These are phyloP conservation scores for Mesorhabditis sp. DNA, from an alignment of 2,888 invertebrate species.

Conservation along the genomic window DNA sequence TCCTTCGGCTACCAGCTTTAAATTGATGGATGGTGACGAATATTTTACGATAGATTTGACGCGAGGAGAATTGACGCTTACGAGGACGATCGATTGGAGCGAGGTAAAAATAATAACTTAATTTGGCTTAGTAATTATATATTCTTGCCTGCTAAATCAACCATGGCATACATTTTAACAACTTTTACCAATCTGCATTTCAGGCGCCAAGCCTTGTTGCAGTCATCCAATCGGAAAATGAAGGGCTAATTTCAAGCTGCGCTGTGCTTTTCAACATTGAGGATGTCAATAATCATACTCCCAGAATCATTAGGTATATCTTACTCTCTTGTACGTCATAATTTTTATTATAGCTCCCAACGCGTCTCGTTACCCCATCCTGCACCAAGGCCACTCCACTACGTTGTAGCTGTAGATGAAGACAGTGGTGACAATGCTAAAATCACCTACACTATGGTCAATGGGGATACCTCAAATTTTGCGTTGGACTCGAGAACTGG, in stretches of 20 bases:
- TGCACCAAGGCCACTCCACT: conserved; percentile 23
- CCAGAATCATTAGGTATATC: conserved; percentile 72
- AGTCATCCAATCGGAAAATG: conserved; percentile 25
- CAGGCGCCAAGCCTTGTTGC: conserved; percentile 20
- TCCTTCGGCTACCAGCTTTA: conserved; percentile 26
- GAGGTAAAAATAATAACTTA: conserved; percentile 15
- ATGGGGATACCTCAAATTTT: background rate
- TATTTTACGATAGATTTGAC: conserved; percentile 84
- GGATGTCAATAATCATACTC: conserved; percentile 90
- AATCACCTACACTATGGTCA: conserved; percentile 8
- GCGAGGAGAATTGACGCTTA: conserved; percentile 83
- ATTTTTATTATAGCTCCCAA: conserved; percentile 9
- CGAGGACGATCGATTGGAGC: conserved; percentile 65
- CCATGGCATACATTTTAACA: too few species aligned
- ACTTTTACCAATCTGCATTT: background rate
- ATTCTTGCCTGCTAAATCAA: too few species aligned
- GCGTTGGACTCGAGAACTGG: conserved; percentile 12
- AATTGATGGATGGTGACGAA: conserved; percentile 53
- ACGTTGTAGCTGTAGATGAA: conserved; percentile 31
- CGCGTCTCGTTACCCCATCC: conserved; percentile 9
- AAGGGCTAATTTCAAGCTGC: conserved; percentile 16
- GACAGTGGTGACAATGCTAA: conserved; percentile 10
- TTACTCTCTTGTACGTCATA: background rate
- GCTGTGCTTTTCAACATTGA: conserved; percentile 63
- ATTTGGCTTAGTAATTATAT: background rate